phyloP scores from a whole-genome alignment of 2,888 invertebrate genomes.

The Heterodera filipjevi region DNA sequence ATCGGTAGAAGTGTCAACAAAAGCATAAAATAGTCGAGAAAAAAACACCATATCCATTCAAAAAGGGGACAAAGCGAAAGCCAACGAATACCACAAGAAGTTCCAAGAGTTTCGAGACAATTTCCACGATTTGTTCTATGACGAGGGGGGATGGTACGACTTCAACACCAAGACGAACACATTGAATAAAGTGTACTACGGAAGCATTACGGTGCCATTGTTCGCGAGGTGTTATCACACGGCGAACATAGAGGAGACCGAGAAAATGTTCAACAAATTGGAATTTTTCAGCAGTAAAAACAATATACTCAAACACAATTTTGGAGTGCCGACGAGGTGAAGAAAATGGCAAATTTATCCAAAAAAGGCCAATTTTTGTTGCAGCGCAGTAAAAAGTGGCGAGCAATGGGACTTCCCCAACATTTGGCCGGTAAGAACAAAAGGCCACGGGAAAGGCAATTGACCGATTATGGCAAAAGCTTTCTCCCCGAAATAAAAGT shows the following conservation, averaged over 20 bases:
- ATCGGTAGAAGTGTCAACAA: slow-evolving; percentile 33
- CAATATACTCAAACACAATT: slow-evolving; percentile 7
- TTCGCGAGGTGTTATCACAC: slow-evolving; percentile 71
- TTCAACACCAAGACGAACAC: slow-evolving; percentile 47
- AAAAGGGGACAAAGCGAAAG: slow-evolving; percentile 24
- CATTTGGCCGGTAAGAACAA: slow-evolving; percentile 44
- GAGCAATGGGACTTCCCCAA: slow-evolving; percentile 60
- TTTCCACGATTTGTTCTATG: slow-evolving; percentile 71
- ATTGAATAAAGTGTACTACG: slow-evolving; percentile 44
- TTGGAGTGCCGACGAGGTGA: slow-evolving; percentile 53
- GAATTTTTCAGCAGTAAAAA: neutral
- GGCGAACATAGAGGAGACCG: slow-evolving; percentile 43
- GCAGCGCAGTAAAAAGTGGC: neutral
- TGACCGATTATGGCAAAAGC: too few species aligned
- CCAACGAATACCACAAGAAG: slow-evolving; percentile 45
- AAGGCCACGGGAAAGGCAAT: slow-evolving; percentile 35
- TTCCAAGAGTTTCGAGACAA: slow-evolving; percentile 63
- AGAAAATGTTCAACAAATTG: slow-evolving; percentile 36
- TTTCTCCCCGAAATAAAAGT: too few species aligned
- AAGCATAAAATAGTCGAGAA: slow-evolving; percentile 24
- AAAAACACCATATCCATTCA: slow-evolving; percentile 28
- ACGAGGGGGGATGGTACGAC: slow-evolving; percentile 55
- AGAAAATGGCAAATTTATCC: slow-evolving; percentile 2
- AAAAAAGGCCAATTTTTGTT: slow-evolving; percentile 19
- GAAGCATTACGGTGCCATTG: slow-evolving; percentile 73